Evolutionary conservation across 64 coral and sea anemone species (phyloP).

Genomic region (Orbicella faveolata): DNA sequence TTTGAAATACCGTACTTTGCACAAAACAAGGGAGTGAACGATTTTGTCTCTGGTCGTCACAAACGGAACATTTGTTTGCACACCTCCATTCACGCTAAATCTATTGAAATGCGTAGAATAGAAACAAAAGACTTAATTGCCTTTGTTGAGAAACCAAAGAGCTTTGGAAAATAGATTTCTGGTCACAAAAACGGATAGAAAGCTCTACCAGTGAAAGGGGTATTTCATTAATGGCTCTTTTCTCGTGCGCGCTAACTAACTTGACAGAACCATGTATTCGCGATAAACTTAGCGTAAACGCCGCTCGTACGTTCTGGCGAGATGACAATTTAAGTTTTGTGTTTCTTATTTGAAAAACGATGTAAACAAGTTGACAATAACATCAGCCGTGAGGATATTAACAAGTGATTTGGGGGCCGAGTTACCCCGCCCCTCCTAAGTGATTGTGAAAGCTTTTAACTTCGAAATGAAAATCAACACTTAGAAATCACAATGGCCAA

Average conservation of each 20-base stretch:
- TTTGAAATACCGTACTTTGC: background rate
- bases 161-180: constrained; percentile 35
- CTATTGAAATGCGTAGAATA: constrained; percentile 22
- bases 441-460: constrained; percentile 45
- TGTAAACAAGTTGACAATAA: constrained; percentile 36
- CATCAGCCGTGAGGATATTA: constrained; percentile 15
- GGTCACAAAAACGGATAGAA: constrained; percentile 28
- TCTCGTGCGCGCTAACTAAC: background rate
- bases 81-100: constrained; percentile 5
- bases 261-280: background rate
- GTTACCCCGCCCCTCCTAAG: constrained; percentile 38
- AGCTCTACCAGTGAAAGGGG: constrained; percentile 3
- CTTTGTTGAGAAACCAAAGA: constrained; percentile 32
- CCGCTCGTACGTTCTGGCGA: background rate
- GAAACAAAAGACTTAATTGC: constrained; percentile 43
- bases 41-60: background rate
- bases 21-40: background rate
- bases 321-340: background rate
- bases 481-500: constrained; percentile 8
- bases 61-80: constrained; percentile 18
- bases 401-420: constrained; percentile 34
- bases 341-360: constrained; percentile 31
- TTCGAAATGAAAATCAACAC: constrained; percentile 37
- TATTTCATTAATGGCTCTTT: constrained; percentile 20
- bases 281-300: background rate